A percentile compares a stretch with the other conserved stretches of the same genome.
Evolutionary conservation across 2,113 vertebrate species (phyloP).

Genomic region (Geococcyx californianus): DNA sequence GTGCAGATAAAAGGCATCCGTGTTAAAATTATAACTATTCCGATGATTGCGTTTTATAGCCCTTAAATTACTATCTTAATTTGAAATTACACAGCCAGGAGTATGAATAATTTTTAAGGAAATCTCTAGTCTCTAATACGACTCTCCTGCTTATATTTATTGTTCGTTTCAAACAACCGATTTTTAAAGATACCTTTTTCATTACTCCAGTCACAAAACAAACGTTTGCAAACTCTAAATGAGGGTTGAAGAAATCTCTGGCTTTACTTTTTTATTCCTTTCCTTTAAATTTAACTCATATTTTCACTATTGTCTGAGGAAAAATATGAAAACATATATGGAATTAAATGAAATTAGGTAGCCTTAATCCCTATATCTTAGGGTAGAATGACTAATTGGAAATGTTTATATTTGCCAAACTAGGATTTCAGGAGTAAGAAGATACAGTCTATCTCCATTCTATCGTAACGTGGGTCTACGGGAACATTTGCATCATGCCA

Average conservation of each 20-base stretch:
- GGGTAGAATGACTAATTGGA: constrained; percentile 1
- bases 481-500: neutral
- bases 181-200: neutral
- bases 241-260: constrained; percentile 27
- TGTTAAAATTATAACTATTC: neutral
- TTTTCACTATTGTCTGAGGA: constrained; percentile 32
- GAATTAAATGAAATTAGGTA: constrained; percentile 16
- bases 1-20: neutral
- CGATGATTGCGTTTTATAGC: neutral
- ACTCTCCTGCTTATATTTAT: neutral
- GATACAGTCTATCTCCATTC: neutral
- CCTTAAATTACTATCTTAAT: neutral
- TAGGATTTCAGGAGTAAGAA: constrained; percentile 3
- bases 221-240: neutral
- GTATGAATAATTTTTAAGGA: neutral
- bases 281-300: neutral
- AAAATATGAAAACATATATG: constrained; percentile 17
- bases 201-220: constrained; percentile 9
- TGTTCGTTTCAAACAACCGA: constrained; percentile 9
- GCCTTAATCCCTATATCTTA: constrained; percentile 15
- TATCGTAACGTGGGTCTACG: neutral
- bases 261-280: constrained; percentile 26
- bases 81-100: neutral
- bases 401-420: constrained; percentile 13
- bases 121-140: neutral